Percentiles rank a stretch among this genome's conserved stretches.
phyloP scores from a whole-genome alignment of 1,140 invertebrate genomes.

The Cataglyphis hispanica region DNA sequence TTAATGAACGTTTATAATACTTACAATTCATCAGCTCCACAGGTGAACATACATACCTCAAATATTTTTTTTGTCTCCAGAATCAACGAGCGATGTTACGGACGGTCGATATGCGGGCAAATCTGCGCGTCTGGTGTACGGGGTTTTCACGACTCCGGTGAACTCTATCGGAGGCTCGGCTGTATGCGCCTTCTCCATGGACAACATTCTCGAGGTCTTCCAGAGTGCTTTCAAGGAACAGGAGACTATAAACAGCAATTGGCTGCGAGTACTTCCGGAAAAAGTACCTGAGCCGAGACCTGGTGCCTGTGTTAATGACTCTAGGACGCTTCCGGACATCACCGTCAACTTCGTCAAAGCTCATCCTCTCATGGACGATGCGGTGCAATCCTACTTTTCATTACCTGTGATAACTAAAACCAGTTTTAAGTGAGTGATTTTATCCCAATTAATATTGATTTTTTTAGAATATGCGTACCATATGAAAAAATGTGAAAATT shows the following conservation, averaged over 20 bases:
- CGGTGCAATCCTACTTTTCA: conserved; percentile 92
- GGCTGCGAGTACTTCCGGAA: conserved; percentile 93
- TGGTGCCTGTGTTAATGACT: conserved; percentile 96
- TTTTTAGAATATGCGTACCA: not conserved
- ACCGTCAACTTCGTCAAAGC: conserved; percentile 97
- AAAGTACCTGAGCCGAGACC: conserved; percentile 94
- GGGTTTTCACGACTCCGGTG: conserved; percentile 97
- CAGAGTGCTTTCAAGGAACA: conserved; percentile 97
- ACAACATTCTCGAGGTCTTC: conserved; percentile 95
- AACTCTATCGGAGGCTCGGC: conserved; percentile 98
- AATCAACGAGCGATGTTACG: conserved; percentile 91
- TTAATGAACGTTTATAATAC: not conserved
- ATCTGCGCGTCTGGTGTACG: conserved; percentile 94
- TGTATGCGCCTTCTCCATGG: conserved; percentile 97
- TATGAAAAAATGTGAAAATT: not conserved
- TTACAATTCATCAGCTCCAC: not conserved
- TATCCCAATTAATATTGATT: not conserved
- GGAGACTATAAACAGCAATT: conserved; percentile 96
- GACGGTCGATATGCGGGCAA: conserved; percentile 90
- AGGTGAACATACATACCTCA: not conserved
- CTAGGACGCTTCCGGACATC: conserved; percentile 93
- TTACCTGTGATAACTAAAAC: conserved; percentile 92
- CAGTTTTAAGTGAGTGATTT: conserved; percentile 88
- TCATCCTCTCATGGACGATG: conserved; percentile 98
- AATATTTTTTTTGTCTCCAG: conserved; percentile 84